Evolutionary conservation across 2,797 vertebrate species (phyloP).

Genomic region (Yasuhikotakia modesta): DNA sequence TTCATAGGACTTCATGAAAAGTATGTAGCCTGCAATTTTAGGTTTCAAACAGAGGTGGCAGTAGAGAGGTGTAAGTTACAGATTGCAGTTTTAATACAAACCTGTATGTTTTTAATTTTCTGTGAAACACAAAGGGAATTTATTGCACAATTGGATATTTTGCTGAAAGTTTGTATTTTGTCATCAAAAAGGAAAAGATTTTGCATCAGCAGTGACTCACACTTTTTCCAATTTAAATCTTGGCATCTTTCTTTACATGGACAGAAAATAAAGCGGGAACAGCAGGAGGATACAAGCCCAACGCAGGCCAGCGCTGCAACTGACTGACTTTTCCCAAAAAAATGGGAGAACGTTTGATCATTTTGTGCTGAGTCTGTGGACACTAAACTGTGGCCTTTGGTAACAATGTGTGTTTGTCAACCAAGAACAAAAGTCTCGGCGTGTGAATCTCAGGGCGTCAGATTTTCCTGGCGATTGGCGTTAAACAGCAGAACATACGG

Average conservation of each 20-base stretch:
- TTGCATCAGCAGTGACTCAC: not conserved
- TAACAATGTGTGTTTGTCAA: conserved; percentile 36
- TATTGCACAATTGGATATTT: not conserved
- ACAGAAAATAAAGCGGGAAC: not conserved
- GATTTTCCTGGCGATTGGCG: conserved; percentile 41
- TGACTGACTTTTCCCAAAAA: not conserved
- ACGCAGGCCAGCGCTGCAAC: not conserved
- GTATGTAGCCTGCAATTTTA: no score
- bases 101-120: no score
- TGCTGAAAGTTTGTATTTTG: not conserved
- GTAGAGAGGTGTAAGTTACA: no score
- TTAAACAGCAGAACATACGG: not conserved
- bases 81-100: no score
- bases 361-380: conserved; percentile 23
- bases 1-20: no score
- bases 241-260: not conserved
- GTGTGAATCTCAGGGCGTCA: not conserved
- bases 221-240: not conserved
- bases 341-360: conserved; percentile 2
- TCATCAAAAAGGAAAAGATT: not conserved
- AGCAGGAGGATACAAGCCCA: not conserved
- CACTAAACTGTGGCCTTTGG: conserved; percentile 14
- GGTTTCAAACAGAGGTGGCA: no score
- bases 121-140: no score
- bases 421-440: not conserved